Base-by-base conservation (phyloP, 1,140 invertebrate genomes). In the Phymastichus coffea region DNA sequence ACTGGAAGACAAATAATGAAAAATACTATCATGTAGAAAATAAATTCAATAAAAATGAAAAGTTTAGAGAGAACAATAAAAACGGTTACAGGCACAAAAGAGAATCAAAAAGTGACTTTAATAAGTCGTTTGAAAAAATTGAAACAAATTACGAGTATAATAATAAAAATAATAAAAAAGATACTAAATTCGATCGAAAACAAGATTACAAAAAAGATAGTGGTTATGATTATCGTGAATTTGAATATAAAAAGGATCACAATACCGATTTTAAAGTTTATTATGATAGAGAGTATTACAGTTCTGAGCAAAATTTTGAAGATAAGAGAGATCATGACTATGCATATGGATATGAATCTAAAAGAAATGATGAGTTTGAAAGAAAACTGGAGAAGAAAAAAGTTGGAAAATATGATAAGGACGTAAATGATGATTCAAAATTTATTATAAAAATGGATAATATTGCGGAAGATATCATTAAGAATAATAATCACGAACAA, bases 1-100 rank as follows among this genome's bases (percentile, higher is more conserved):
- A 53, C 26, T 61, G 59, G 59, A 61, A 56, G 40, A 53, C 28
- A 20, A 61, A 43, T 19, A 43, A 49, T 20, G 59, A 56, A 9
- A 53, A 63, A 14, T 17, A 46, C 25, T 10, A 14, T 14, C 3
- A 40, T 15, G 40, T 44, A 51, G 43, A 61, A 41, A 33, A 56
- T 20, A 35, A 40, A 23, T 22, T 48, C 35, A 47, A 46, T 25
- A 61, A 43, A 55, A 7, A 44, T 17, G 43, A 63, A 30, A 46
- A 47, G 40, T 10, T 2, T 10, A n/a, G 57, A 25, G 26, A 43
- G n/a, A 54, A 41, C 28, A 19, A 54, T 41, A 49, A 55, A 37
- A 54, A 54, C 10, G 28, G 49, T 43, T 8, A 26, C 33, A 49
- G 25, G 25, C 22, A 48, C 47, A 28, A 48, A 56, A 33, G 28